Evolutionary conservation across 2,113 vertebrate genomes (phyloP).

Genomic region (Oceanodroma tethys): DNA sequence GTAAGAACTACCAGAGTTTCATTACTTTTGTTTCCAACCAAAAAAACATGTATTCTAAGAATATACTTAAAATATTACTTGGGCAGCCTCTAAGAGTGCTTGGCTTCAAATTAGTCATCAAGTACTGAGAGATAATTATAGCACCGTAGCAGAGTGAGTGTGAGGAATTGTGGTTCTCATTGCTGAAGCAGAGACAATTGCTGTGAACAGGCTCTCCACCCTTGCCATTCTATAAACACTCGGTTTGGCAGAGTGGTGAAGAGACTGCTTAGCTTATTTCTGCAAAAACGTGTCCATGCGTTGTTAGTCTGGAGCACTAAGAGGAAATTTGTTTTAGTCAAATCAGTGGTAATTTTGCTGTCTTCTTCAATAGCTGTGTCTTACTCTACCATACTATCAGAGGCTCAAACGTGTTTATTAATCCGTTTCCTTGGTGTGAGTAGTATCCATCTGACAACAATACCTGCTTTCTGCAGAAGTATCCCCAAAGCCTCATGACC

Average conservation of each 20-base stretch:
- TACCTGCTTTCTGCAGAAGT: neutral
- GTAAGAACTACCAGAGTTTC: neutral
- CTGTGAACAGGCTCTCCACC: neutral
- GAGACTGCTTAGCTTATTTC: neutral
- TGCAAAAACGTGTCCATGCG: neutral
- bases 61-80: slow-evolving; percentile 22
- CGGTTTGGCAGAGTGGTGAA: neutral
- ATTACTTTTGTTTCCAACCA: neutral
- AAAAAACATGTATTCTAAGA: neutral
- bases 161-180: neutral
- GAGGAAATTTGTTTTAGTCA: neutral
- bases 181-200: slow-evolving; percentile 26
- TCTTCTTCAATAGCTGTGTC: neutral
- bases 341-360: neutral
- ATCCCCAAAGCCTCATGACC: neutral
- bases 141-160: neutral
- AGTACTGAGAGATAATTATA: slow-evolving; percentile 31
- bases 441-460: neutral
- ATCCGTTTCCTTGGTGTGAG: fast-evolving
- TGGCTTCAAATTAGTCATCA: slow-evolving; percentile 20
- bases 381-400: neutral
- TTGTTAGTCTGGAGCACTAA: neutral
- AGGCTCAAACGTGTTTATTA: neutral
- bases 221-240: neutral
- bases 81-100: neutral